Evolutionary conservation across 2,888 invertebrate genomes (phyloP).

Genomic region (Hemithea aestivaria): DNA sequence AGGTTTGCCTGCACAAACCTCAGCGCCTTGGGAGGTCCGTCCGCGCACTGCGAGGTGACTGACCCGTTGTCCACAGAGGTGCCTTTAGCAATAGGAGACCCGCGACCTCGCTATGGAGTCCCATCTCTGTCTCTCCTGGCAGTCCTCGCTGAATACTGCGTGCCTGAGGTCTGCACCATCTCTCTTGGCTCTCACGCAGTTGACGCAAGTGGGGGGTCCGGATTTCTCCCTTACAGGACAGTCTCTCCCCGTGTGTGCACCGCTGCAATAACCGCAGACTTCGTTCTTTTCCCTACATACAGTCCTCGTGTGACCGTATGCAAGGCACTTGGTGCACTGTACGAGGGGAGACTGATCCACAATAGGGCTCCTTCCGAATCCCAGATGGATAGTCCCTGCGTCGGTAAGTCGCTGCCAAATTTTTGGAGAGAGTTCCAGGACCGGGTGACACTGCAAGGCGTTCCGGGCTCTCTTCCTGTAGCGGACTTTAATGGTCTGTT

Average conservation of each 20-base stretch:
- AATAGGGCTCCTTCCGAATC: constrained; percentile 3
- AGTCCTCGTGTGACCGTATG: neutral
- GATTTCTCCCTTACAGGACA: neutral
- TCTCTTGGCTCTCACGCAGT: neutral
- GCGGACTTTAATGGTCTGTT: too few relatives aligned
- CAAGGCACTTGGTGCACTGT: constrained; percentile 13
- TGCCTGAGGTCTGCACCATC: neutral
- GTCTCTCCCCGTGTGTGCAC: constrained; percentile 9
- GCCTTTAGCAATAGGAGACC: constrained; percentile 1
- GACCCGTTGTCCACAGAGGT: too few relatives aligned
- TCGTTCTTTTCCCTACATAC: constrained; percentile 15
- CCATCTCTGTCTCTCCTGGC: neutral
- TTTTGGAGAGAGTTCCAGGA: neutral
- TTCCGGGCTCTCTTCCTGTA: too few relatives aligned
- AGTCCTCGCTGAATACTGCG: neutral
- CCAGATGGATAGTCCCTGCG: constrained; percentile 1
- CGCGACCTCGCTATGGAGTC: neutral
- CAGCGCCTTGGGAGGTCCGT: neutral
- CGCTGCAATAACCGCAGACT: constrained; percentile 25
- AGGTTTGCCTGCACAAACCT: too few relatives aligned
- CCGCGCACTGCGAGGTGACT: too few relatives aligned
- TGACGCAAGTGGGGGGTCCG: too few relatives aligned
- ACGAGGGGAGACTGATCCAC: constrained; percentile 21
- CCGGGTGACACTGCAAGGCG: too few relatives aligned
- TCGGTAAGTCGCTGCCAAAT: neutral